phyloP scores from a whole-genome alignment of 2,113 vertebrate species.

The Vireo altiloquus region DNA sequence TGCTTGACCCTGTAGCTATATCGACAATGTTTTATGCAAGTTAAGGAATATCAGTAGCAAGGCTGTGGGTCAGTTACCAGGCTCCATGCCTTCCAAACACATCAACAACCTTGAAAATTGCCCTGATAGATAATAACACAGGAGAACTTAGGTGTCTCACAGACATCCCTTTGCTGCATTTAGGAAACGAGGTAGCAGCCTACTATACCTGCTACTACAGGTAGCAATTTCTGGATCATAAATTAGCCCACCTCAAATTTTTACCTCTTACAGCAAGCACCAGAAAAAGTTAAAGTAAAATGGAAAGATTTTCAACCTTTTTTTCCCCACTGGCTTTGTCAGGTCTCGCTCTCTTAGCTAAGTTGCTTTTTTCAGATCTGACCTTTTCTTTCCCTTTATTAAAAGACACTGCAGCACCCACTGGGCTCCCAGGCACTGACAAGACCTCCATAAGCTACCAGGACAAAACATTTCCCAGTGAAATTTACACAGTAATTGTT shows the following conservation, averaged over 20 bases:
- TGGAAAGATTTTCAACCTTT: not conserved
- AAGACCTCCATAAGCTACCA: constrained; percentile 25
- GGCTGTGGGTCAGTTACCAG: not conserved
- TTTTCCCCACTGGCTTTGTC: not conserved
- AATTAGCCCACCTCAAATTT: not conserved
- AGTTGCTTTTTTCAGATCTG: constrained; percentile 16
- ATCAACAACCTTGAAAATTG: not conserved
- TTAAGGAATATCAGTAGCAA: not conserved
- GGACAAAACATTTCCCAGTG: constrained; percentile 42
- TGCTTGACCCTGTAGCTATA: not conserved
- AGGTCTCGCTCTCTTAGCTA: not conserved
- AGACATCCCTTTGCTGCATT: not conserved
- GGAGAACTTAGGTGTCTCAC: not conserved
- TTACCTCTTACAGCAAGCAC: not conserved
- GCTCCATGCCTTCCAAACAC: not conserved
- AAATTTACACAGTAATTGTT: constrained; percentile 75
- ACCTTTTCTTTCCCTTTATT: constrained; percentile 26
- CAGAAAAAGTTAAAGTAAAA: not conserved
- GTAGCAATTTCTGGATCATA: not conserved
- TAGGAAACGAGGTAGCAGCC: not conserved
- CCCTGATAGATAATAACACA: not conserved
- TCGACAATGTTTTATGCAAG: not conserved
- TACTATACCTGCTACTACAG: too few species aligned
- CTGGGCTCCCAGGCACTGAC: constrained; percentile 43
- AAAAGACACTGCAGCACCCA: constrained; percentile 40